These are phyloP conservation scores for Nomada goodeniana DNA, from an alignment of 2,888 invertebrate species.

Conservation along the genomic window DNA sequence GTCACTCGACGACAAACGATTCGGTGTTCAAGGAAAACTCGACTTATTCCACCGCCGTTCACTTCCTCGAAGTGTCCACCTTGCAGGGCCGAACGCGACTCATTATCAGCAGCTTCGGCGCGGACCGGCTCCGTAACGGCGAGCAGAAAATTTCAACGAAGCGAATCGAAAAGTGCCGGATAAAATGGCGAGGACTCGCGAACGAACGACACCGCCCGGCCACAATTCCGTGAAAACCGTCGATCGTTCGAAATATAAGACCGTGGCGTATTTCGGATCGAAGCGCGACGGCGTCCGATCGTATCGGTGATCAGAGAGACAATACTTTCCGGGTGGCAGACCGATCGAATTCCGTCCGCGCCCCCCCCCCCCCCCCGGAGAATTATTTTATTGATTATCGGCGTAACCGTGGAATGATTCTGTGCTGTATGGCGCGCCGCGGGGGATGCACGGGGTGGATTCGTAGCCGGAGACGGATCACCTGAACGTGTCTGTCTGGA, in stretches of 20 bases:
- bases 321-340: not conserved
- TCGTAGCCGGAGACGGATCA: not conserved
- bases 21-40: constrained; percentile 63
- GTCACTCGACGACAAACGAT: constrained; percentile 64
- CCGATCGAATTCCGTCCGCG: not conserved
- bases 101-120: constrained; percentile 53
- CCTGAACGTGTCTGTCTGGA: not conserved
- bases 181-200: not conserved
- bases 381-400: constrained; percentile 9
- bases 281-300: not conserved
- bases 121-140: not conserved
- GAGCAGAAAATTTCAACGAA: constrained; percentile 30
- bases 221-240: not conserved
- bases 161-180: not conserved
- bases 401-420: not conserved
- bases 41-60: constrained; percentile 65
- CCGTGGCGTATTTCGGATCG: not conserved
- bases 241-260: constrained; percentile 4
- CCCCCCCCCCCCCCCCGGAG: no score
- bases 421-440: no score
- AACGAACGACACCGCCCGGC: not conserved
- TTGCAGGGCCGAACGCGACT: constrained; percentile 44
- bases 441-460: not conserved
- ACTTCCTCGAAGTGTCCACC: constrained; percentile 54
- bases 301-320: not conserved